Evolutionary conservation across 2,797 vertebrate species (phyloP).

Genomic region (Molossus molossus): DNA sequence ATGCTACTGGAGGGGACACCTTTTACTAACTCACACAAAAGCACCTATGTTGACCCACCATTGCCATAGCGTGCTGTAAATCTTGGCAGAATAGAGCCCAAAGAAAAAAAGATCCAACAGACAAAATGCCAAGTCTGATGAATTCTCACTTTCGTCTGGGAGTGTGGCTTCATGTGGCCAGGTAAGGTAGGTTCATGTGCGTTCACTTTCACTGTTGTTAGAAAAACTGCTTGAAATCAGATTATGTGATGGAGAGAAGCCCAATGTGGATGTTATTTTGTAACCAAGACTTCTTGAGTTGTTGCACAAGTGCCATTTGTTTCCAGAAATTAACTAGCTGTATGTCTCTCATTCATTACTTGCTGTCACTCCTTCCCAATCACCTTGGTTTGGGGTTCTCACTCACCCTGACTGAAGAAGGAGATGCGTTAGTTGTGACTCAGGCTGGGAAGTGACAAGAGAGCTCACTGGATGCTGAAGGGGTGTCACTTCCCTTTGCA

Average conservation of each 20-base stretch:
- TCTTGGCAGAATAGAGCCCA: not conserved
- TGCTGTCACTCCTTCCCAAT: not conserved
- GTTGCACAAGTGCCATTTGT: not conserved
- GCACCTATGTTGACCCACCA: not conserved
- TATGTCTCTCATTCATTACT: not conserved
- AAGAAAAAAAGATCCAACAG: not conserved
- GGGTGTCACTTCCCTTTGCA: conserved; percentile 74
- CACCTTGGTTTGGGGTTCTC: not conserved
- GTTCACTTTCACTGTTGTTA: not conserved
- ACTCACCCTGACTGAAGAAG: not conserved
- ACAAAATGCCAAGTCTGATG: not conserved
- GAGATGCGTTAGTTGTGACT: not conserved
- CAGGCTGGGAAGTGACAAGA: not conserved
- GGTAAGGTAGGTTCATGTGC: not conserved
- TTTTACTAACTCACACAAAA: not conserved
- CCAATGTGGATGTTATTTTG: not conserved
- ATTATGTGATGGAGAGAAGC: not conserved
- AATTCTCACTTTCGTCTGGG: not conserved
- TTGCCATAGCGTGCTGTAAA: not conserved
- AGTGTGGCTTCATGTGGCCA: not conserved
- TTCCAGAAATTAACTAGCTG: not conserved
- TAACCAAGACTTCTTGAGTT: conserved; percentile 6
- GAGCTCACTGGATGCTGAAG: conserved; percentile 72
- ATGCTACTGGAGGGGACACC: not conserved
- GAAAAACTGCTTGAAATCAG: not conserved